Conservation (phyloP, 2,888 invertebrate genomes). For the Pyrrhosoma nymphula region DNA sequence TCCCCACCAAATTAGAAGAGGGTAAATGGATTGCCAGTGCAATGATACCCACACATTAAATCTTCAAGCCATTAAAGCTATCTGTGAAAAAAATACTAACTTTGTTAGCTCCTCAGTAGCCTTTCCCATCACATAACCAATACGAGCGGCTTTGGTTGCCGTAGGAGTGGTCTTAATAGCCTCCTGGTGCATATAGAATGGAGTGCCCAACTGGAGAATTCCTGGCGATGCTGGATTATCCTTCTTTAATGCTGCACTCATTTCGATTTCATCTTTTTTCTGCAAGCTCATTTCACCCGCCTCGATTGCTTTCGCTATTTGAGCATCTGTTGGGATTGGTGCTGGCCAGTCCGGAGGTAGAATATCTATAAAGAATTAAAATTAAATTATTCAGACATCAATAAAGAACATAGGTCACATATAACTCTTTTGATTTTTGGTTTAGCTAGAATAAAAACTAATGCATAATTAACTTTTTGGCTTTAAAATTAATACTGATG, state of each 20-base stretch:
- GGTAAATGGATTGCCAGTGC: too few species aligned
- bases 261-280: constrained; percentile 81
- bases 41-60: too few species aligned
- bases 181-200: constrained; percentile 82
- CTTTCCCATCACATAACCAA: constrained; percentile 85
- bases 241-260: constrained; percentile 78
- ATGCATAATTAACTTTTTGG: too few species aligned
- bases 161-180: constrained; percentile 83
- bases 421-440: too few species aligned
- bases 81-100: neutral
- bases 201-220: constrained; percentile 74
- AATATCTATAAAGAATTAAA: neutral
- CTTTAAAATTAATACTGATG: too few species aligned
- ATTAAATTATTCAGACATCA: neutral
- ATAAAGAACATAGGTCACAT: too few species aligned
- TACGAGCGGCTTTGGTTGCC: constrained; percentile 83
- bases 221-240: constrained; percentile 81
- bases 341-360: constrained; percentile 69
- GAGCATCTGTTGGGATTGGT: constrained; percentile 75
- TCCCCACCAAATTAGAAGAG: too few species aligned
- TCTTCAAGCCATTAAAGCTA: too few species aligned
- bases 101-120: constrained; percentile 83
- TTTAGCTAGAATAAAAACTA: too few species aligned
- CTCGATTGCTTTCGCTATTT: constrained; percentile 79
- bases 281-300: constrained; percentile 82